Base-by-base conservation (phyloP, 2,113 vertebrate genomes). In the Dendrocopos noguchii region DNA sequence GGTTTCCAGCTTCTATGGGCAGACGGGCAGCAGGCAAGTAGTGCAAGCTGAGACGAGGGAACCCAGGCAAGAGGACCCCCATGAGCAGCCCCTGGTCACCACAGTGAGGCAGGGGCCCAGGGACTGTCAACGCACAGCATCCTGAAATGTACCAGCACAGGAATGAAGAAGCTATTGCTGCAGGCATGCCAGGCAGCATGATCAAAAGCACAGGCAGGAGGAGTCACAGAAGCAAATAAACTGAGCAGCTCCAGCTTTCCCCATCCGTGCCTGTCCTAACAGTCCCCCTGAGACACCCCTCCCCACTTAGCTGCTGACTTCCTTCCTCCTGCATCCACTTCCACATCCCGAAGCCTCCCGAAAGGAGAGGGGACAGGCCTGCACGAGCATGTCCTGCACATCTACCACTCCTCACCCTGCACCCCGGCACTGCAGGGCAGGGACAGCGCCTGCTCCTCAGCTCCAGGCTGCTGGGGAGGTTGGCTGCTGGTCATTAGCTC, bases 321-420 rank as follows among this genome's bases (percentile, higher is more conserved):
- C 78, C 94, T 93, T 93, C 80, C 78, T 92, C 52, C 63, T 18
- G 61, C 64, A 53, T 46, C 34, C 60, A 89, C 15, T 91, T 91
- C 72, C 91, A 88, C 71, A 66, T 47, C 68, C 56, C 0, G 0
- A 36, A 84, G 63, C 44, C 47, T 60, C 7, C 10, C 29, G 14
- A 0, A 5, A 75, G n/a, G 34, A 61, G 46, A 47, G 19, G 39
- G 64, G 34, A 34, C 1, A 0, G 1, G 0, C 2, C 1, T n/a
- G 34, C 71, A 36, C 0, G 1, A 63, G 34, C 5, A 1, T 4
- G n/a, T 47, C 20, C 46, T 3, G 3, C 36, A 34, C 36, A n/a
- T 7, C 55, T 1, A 10, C 10, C 4, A 4, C 7, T 2, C 75
- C 64, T 70, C 64, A 5, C 14, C 52, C 46, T 14, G 2, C 56